A percentile compares a stretch with the other conserved stretches of the same genome.
phyloP scores from a whole-genome alignment of 2,113 vertebrate genomes.

The Larimichthys polyactis region DNA sequence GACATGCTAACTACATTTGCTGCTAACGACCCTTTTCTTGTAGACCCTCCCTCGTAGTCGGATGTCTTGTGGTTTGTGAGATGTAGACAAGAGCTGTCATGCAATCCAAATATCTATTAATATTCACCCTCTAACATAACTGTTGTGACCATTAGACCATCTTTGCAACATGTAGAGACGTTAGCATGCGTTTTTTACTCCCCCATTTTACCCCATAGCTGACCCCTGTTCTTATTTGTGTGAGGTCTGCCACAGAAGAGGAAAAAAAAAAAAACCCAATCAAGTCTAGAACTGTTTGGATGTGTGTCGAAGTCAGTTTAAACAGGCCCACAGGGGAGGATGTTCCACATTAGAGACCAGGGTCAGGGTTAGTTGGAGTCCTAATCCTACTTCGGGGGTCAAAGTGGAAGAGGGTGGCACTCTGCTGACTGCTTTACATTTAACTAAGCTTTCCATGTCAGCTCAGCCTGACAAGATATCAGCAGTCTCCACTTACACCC shows the following conservation, averaged over 20 bases:
- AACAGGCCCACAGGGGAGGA: conserved; percentile 57
- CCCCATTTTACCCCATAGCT: conserved; percentile 6
- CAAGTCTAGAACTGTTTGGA: conserved; percentile 54
- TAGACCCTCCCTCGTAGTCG: conserved; percentile 2
- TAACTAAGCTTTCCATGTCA: conserved; percentile 49
- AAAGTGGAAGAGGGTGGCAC: conserved; percentile 43
- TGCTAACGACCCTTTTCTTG: conserved; percentile 9
- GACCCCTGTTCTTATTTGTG: conserved; percentile 43
- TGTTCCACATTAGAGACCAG: conserved; percentile 58
- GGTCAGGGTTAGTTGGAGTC: conserved; percentile 54
- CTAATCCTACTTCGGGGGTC: conserved; percentile 56
- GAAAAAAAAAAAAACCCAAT: conserved; percentile 14
- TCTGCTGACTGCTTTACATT: conserved; percentile 34
- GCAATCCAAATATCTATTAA: background rate
- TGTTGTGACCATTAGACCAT: background rate
- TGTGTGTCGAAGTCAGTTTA: conserved; percentile 24
- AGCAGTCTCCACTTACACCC: conserved; percentile 61
- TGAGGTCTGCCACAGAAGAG: conserved; percentile 48
- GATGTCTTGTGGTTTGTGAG: conserved; percentile 15
- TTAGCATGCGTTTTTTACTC: conserved; percentile 9
- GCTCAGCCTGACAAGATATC: conserved; percentile 36
- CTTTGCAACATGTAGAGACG: background rate
- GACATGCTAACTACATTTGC: conserved; percentile 36
- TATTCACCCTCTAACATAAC: conserved; percentile 39
- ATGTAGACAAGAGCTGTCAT: background rate